Percentiles rank a stretch among this genome's conserved stretches.
Evolutionary conservation across 2,113 vertebrate species (phyloP).

Genomic region (Nymphicus hollandicus): DNA sequence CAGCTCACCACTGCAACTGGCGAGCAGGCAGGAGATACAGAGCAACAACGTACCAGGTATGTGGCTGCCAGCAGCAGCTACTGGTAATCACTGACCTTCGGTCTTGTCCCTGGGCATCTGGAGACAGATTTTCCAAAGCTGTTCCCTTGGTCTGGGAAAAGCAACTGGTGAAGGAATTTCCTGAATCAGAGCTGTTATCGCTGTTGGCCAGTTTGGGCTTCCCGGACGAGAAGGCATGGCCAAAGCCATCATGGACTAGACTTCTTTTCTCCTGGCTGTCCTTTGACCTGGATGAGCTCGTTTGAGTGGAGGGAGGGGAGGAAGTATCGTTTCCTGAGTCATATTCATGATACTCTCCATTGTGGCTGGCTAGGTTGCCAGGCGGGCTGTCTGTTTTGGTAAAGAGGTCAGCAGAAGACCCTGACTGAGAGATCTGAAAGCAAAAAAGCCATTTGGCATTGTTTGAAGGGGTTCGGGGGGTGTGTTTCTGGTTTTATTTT

Average conservation of each 20-base stretch:
- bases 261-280: conserved; percentile 75
- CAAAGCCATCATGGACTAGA: conserved; percentile 59
- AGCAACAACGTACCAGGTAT: not conserved
- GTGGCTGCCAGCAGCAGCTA: conserved; percentile 40
- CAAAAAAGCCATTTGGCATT: conserved; percentile 82
- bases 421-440: conserved; percentile 89
- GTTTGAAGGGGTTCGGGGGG: conserved; percentile 54
- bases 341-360: conserved; percentile 85
- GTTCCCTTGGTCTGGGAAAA: conserved; percentile 85
- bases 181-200: conserved; percentile 91
- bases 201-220: conserved; percentile 79
- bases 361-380: conserved; percentile 70
- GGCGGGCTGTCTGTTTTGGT: conserved; percentile 78
- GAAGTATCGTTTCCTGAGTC: conserved; percentile 97
- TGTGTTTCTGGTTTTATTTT: conserved; percentile 17
- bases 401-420: conserved; percentile 80
- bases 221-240: conserved; percentile 71
- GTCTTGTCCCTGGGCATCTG: conserved; percentile 62
- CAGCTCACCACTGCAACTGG: not conserved
- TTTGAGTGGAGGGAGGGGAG: conserved; percentile 90
- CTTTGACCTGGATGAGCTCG: conserved; percentile 79
- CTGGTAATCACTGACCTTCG: conserved; percentile 72
- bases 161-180: conserved; percentile 95
- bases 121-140: conserved; percentile 73
- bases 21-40: not conserved